These are phyloP conservation scores for Erebia palarica DNA, from an alignment of 2,888 invertebrate genomes.

Conservation along the genomic window DNA sequence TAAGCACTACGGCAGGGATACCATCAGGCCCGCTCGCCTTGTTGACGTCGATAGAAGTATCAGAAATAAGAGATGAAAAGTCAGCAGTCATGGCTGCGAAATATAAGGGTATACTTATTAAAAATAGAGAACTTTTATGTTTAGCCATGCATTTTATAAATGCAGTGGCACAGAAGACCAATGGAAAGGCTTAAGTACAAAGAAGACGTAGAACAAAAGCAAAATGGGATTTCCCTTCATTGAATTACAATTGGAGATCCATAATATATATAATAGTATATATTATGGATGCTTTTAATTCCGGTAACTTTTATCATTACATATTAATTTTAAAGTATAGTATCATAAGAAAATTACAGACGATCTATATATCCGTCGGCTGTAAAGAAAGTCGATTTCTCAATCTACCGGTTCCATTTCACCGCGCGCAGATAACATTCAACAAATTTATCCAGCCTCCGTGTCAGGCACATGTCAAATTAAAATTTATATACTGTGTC, in stretches of 20 bases:
- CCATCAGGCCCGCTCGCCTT: too few relatives aligned
- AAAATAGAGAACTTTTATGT: too few relatives aligned
- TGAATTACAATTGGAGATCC: background rate
- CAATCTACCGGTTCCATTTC: conserved; percentile 71
- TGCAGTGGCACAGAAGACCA: too few relatives aligned
- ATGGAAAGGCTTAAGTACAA: too few relatives aligned
- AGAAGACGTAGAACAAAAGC: background rate
- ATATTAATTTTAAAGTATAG: background rate
- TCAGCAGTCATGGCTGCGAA: too few relatives aligned
- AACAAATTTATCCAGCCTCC: conserved; percentile 50
- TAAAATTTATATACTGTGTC: conserved; percentile 24
- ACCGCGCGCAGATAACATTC: conserved; percentile 54
- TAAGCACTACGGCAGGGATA: too few relatives aligned
- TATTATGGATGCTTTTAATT: too few relatives aligned
- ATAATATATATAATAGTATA: too few relatives aligned
- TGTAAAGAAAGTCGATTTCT: conserved; percentile 58
- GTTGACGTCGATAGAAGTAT: too few relatives aligned
- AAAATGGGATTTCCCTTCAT: background rate
- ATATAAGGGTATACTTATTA: too few relatives aligned
- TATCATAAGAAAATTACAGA: conserved; percentile 5
- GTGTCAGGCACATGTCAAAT: conserved; percentile 30
- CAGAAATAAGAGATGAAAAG: too few relatives aligned
- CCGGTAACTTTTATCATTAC: background rate
- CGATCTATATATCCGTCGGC: conserved; percentile 49
- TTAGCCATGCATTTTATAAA: too few relatives aligned